Base-by-base conservation (phyloP, 2,888 invertebrate genomes). In the Thera britannica region DNA sequence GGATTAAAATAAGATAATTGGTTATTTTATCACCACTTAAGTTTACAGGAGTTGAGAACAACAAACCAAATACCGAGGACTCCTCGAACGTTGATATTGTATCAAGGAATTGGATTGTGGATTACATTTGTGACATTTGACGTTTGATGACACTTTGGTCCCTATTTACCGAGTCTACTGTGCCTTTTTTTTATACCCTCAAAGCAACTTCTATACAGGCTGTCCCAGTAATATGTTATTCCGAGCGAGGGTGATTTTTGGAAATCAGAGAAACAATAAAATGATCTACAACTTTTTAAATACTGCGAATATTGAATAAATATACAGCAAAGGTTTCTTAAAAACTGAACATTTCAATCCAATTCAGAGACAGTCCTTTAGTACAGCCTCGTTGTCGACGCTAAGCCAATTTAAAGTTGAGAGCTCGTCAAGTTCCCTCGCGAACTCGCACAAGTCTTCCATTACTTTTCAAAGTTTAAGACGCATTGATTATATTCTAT, bases 331-430 rank as follows among this genome's bases (percentile, higher is more conserved):
- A 23, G 23, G 23, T 23, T 23, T 23, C 23, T 23, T 23, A 23
- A 23, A 23, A 23, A 23, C 23, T 23, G 23, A 23, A 23, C 23
- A 23, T 23, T 23, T 23, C 23, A 23, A 23, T 23, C 23, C 23
- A 23, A 23, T 23, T 23, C 46, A 8, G 46, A 46, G 46, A 2
- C 2, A 5, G 46, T 7, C 46, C 7, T 38, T 38, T 38, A 4
- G 38, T 44, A 44, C 44, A 2, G 44, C 44, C 51, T 51, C 23
- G 51, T 6, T 0, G 51, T 11, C 54, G 9, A 8, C 8, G 55
- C 36, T 36, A 38, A 56, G 60, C 66, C 66, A 62, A 66, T 66
- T 66, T 57, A 52, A 66, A 66, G 66, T 66, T 60, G 2, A 35
- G 36, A 7, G 9, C 48, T 11, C 41, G 61, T 51, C 51, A 57